Evolutionary conservation across 2,113 vertebrate species (phyloP).

Genomic region (Buteo buteo): DNA sequence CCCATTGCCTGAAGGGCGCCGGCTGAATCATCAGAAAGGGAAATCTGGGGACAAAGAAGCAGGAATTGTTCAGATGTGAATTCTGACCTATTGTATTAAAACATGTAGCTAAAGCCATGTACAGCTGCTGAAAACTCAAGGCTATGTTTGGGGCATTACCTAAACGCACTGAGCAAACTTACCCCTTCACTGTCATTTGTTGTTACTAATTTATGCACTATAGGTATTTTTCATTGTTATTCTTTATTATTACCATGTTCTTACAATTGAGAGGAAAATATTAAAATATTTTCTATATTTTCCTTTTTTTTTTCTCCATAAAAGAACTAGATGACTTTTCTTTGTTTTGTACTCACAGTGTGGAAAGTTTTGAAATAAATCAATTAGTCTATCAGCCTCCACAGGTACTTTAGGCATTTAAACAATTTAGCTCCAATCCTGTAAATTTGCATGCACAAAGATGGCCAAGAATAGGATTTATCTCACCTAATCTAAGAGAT

Average conservation of each 20-base stretch:
- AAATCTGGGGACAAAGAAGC: background rate
- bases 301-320: background rate
- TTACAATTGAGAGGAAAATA: background rate
- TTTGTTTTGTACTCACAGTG: background rate
- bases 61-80: background rate
- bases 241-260: background rate
- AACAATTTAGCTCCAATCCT: background rate
- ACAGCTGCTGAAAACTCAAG: background rate
- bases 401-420: background rate
- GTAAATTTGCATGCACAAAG: background rate
- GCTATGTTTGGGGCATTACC: background rate
- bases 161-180: background rate
- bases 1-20: background rate
- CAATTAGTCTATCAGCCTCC: background rate
- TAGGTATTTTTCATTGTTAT: background rate
- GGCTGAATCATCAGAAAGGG: background rate
- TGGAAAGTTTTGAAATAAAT: background rate
- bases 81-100: background rate
- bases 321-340: background rate
- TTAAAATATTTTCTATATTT: background rate
- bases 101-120: background rate
- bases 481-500: constrained; percentile 29
- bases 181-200: background rate
- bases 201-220: background rate
- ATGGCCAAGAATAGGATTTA: constrained; percentile 16